These are phyloP conservation scores for Cryptoblepharus egeriae DNA, from an alignment of 2,797 vertebrate species.

Conservation along the genomic window DNA sequence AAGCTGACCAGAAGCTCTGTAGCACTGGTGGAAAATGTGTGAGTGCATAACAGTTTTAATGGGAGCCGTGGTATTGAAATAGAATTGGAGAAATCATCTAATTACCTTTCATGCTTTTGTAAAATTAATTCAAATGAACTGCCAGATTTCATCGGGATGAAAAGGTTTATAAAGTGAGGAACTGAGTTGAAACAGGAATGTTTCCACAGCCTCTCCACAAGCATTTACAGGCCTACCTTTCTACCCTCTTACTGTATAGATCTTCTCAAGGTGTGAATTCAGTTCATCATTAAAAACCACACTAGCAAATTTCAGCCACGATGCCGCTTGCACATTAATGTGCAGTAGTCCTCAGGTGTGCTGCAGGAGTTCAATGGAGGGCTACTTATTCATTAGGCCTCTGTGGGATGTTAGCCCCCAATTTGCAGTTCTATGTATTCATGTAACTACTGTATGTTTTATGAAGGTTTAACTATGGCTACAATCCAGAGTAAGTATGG, in stretches of 20 bases:
- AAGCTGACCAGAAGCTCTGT: conserved; percentile 17
- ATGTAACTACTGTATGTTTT: too few species aligned
- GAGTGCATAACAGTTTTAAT: not conserved
- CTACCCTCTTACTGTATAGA: not conserved
- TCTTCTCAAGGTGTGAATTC: fast-evolving
- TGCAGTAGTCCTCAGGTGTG: too few species aligned
- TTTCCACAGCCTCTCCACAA: conserved; percentile 16
- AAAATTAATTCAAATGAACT: conserved; percentile 41
- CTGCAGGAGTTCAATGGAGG: too few species aligned
- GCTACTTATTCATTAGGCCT: too few species aligned
- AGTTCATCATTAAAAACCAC: not conserved
- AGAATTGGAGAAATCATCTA: conserved; percentile 28
- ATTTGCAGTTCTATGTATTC: too few species aligned
- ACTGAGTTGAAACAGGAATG: not conserved
- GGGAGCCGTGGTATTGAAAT: not conserved
- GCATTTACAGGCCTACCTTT: not conserved
- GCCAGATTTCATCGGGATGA: conserved; percentile 3
- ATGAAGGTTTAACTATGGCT: too few species aligned
- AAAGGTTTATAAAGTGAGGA: conserved; percentile 55
- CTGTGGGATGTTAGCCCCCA: too few species aligned
- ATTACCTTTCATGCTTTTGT: conserved; percentile 6
- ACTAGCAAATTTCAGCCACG: not conserved
- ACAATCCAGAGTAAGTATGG: not conserved
- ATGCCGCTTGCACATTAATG: too few species aligned
- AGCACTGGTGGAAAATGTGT: conserved; percentile 11